These are phyloP conservation scores for Cherax destructor DNA, from an alignment of 1,140 invertebrate genomes.

Conservation along the genomic window DNA sequence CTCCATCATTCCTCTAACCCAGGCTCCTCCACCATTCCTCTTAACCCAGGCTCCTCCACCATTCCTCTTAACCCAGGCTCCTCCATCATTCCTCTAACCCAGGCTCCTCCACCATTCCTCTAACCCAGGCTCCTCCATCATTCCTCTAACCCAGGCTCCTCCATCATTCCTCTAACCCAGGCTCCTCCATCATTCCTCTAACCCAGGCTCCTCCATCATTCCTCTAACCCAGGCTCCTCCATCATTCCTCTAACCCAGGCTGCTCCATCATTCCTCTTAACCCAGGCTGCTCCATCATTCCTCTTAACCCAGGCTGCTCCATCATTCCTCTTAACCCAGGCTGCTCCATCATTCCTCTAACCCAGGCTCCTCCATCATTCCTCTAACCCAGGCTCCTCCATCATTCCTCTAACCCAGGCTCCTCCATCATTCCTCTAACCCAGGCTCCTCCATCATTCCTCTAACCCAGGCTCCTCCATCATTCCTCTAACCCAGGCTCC, in stretches of 20 bases:
- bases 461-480: background rate
- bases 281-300: too few species aligned
- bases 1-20: too few species aligned
- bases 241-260: background rate
- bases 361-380: background rate
- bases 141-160: background rate
- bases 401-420: background rate
- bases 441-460: background rate
- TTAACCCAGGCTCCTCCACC: background rate
- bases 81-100: background rate
- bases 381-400: background rate
- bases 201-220: background rate
- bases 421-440: background rate
- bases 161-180: background rate
- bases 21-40: background rate
- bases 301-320: background rate
- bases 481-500: background rate
- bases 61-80: background rate
- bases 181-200: background rate
- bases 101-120: background rate
- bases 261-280: background rate
- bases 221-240: background rate
- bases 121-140: background rate
- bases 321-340: background rate
- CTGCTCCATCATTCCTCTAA: background rate